Percentiles rank a stretch among this genome's conserved stretches.
phyloP scores from a whole-genome alignment of 2,113 vertebrate species.

The Peucedramus taeniatus region DNA sequence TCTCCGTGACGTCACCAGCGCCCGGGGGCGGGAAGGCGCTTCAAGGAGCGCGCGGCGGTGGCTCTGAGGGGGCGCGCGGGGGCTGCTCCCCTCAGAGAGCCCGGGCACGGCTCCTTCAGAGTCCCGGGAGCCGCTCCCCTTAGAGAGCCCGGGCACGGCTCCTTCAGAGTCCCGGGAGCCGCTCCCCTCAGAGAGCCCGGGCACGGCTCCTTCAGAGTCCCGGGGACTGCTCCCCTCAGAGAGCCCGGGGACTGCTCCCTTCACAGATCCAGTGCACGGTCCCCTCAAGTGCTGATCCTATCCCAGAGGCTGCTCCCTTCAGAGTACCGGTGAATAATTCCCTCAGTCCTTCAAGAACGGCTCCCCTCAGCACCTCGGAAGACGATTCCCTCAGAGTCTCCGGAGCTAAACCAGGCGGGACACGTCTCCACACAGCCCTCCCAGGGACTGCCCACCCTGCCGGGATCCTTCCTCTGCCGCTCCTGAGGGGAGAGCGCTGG shows the following conservation, averaged over 20 bases:
- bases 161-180: not conserved
- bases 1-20: not conserved
- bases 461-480: fast-evolving
- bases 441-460: too few relatives aligned
- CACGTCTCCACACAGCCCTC: not conserved
- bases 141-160: not conserved
- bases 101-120: not conserved
- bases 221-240: not conserved
- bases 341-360: not conserved
- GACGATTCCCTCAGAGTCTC: not conserved
- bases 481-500: not conserved
- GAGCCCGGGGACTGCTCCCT: not conserved
- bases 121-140: not conserved
- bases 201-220: not conserved
- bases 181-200: not conserved
- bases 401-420: fast-evolving
- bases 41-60: not conserved
- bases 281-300: not conserved
- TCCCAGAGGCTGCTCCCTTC: too few relatives aligned
- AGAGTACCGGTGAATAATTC: too few relatives aligned
- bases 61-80: not conserved
- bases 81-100: not conserved
- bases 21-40: not conserved
- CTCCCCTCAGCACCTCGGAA: too few relatives aligned
- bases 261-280: not conserved